Evolutionary conservation across 2,888 invertebrate genomes (phyloP).

Genomic region (Mongoloraphidia duomilia): DNA sequence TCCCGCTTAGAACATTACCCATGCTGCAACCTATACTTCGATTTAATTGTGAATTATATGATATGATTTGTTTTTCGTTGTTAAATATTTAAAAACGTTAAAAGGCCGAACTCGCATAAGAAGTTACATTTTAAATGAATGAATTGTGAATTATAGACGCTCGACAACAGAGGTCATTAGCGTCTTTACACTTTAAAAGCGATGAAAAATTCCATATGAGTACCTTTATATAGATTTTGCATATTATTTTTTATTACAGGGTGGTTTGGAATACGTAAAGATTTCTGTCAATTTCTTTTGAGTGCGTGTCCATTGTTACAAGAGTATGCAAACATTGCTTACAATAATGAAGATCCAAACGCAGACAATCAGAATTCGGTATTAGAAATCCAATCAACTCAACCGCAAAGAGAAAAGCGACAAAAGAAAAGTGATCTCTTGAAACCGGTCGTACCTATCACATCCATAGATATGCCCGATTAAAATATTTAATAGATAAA

Average conservation of each 20-base stretch:
- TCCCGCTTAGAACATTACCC: no score
- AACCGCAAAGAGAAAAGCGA: conserved; percentile 37
- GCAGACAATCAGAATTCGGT: conserved; percentile 30
- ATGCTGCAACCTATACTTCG: no score
- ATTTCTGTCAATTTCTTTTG: conserved; percentile 92
- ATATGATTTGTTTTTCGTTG: no score
- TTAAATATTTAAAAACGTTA: no score
- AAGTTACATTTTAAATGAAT: no score
- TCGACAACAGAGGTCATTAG: no score
- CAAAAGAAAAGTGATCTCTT: conserved; percentile 61
- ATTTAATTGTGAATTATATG: no score
- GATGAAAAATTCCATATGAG: not conserved
- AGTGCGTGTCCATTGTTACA: conserved; percentile 88
- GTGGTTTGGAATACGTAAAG: conserved; percentile 98
- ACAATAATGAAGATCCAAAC: conserved; percentile 49
- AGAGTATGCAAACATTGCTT: conserved; percentile 97
- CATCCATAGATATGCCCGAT: conserved; percentile 85
- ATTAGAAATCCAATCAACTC: conserved; percentile 32
- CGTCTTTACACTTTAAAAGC: no score
- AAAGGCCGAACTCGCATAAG: no score
- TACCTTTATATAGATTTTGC: conserved; percentile 5
- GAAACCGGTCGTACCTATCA: conserved; percentile 78
- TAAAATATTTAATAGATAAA: conserved; percentile 30
- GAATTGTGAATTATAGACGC: no score
- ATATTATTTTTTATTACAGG: conserved; percentile 41